Conservation (phyloP, 1,140 invertebrate species). For the Rhagoletis pomonella region DNA sequence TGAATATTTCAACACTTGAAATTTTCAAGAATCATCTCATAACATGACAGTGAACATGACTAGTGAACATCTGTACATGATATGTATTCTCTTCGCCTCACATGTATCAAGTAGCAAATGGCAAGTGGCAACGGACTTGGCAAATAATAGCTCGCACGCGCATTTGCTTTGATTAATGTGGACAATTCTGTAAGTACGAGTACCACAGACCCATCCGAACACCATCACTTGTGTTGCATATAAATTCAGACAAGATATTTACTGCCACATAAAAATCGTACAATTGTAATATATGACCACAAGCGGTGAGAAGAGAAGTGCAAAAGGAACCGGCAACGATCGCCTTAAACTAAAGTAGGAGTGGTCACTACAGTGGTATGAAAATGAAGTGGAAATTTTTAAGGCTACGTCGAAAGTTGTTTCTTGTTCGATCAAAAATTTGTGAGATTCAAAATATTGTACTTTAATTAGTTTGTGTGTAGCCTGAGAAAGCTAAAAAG, state of each 20-base stretch:
- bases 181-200: background rate
- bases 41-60: background rate
- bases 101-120: background rate
- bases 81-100: background rate
- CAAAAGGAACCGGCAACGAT: no score
- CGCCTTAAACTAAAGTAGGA: no score
- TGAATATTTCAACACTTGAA: constrained; percentile 19
- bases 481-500: no score
- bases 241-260: constrained; percentile 18
- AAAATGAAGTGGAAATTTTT: no score
- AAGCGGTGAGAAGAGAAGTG: no score
- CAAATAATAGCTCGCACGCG: background rate
- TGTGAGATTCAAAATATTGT: no score
- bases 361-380: no score
- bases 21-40: background rate
- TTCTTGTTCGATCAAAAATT: no score
- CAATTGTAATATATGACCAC: background rate
- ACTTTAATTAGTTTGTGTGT: no score
- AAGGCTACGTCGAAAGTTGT: no score
- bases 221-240: background rate
- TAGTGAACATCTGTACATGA: background rate
- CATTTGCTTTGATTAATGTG: background rate
- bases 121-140: background rate
- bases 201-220: background rate
- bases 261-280: background rate